Evolutionary conservation across 1,140 invertebrate species (phyloP).

Genomic region (Ceratina japonica): DNA sequence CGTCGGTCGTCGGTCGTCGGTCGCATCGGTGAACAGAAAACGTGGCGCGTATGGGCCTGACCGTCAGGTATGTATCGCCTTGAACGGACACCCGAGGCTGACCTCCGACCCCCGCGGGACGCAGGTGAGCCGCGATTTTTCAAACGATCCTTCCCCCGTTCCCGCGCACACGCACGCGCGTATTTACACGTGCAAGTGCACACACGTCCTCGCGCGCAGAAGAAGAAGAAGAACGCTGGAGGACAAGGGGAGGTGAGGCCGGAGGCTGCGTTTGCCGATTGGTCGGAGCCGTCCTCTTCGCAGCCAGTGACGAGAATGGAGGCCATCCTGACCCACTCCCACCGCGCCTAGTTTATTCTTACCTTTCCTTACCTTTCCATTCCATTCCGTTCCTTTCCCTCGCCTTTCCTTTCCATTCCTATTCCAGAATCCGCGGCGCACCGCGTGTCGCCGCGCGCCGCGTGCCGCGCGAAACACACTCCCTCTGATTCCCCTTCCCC

Average conservation of each 20-base stretch:
- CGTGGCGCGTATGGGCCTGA: slow-evolving; percentile 26
- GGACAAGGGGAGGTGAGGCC: slow-evolving; percentile 65
- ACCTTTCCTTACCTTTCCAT: slow-evolving; percentile 64
- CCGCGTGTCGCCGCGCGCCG: slow-evolving; percentile 19
- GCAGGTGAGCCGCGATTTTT: slow-evolving; percentile 69
- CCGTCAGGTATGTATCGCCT: slow-evolving; percentile 49
- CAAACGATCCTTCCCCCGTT: slow-evolving; percentile 54
- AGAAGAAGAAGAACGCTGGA: slow-evolving; percentile 38
- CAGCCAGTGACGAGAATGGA: slow-evolving; percentile 71
- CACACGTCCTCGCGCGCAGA: slow-evolving; percentile 22
- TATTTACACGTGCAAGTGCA: slow-evolving; percentile 25
- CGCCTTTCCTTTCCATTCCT: slow-evolving; percentile 41
- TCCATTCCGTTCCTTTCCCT: slow-evolving; percentile 59
- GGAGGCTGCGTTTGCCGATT: slow-evolving; percentile 65
- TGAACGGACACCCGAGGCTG: slow-evolving; percentile 57
- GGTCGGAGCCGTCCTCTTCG: slow-evolving; percentile 64
- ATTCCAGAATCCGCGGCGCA: slow-evolving; percentile 22
- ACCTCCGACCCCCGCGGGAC: slow-evolving; percentile 60
- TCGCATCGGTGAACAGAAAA: slow-evolving; percentile 10
- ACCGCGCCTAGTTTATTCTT: slow-evolving; percentile 69
- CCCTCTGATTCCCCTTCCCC: slow-evolving; percentile 30
- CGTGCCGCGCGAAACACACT: too few relatives aligned
- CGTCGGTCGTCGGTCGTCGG: slow-evolving; percentile 17
- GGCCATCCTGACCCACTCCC: slow-evolving; percentile 69
- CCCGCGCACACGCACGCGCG: slow-evolving; percentile 53